Conservation (phyloP, 2,113 vertebrate genomes). For the Myrmecobius fasciatus region DNA sequence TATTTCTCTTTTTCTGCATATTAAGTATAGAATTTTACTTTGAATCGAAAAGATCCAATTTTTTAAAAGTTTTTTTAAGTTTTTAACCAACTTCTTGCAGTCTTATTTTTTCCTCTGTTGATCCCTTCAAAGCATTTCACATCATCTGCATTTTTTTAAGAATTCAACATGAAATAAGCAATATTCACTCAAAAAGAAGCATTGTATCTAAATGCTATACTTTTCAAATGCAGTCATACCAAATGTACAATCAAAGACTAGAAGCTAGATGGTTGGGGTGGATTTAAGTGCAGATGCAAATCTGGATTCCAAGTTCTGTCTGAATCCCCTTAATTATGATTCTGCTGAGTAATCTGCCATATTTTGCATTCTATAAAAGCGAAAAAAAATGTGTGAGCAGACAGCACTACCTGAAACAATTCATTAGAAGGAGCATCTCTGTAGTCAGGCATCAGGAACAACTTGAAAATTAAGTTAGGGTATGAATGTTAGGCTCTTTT, state of each 20-base stretch:
- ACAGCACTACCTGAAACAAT: background rate
- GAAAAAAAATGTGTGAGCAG: background rate
- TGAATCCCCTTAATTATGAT: background rate
- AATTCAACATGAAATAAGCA: background rate
- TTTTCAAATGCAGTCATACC: constrained; percentile 4
- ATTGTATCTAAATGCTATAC: background rate
- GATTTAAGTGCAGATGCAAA: background rate
- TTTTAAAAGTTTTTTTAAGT: constrained; percentile 9
- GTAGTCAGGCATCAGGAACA: constrained; percentile 22
- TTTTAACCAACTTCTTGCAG: background rate
- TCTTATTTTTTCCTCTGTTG: constrained; percentile 32
- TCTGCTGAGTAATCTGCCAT: background rate
- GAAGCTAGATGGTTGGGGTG: background rate
- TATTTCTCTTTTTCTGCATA: constrained; percentile 12
- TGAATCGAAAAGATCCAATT: background rate
- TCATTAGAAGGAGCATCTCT: constrained; percentile 29
- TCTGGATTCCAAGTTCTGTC: background rate
- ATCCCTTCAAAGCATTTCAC: constrained; percentile 26
- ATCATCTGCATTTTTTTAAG: constrained; percentile 12
- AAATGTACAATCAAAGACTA: constrained; percentile 1
- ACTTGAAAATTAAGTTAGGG: constrained; percentile 44
- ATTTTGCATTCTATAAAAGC: background rate
- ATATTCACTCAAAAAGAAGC: background rate
- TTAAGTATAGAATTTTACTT: constrained; percentile 51
- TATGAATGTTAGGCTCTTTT: background rate